phyloP scores from a whole-genome alignment of 1,140 invertebrate genomes.

The Amphibalanus amphitrite region DNA sequence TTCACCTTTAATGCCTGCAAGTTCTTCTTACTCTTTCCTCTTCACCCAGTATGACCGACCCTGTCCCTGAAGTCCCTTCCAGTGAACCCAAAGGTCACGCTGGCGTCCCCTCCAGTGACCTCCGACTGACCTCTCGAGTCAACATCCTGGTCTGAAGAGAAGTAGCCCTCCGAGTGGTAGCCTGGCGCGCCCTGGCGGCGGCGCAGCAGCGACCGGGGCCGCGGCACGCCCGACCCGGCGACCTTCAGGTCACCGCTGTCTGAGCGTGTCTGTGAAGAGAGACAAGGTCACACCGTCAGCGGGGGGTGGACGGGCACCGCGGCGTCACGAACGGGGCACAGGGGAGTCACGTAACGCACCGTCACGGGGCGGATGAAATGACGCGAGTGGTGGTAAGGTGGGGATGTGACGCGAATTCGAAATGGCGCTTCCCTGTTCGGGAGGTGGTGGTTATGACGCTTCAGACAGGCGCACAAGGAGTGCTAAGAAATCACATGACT shows the following conservation, averaged over 20 bases:
- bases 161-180: slow-evolving; percentile 48
- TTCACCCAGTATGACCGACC: too few species aligned
- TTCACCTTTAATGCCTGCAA: too few species aligned
- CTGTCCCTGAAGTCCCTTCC: too few species aligned
- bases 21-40: too few species aligned
- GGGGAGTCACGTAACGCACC: neutral
- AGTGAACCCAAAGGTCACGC: too few species aligned
- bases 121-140: slow-evolving; percentile 17
- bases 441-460: too few species aligned
- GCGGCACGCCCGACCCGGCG: slow-evolving; percentile 17
- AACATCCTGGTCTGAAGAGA: slow-evolving; percentile 45
- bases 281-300: neutral
- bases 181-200: slow-evolving; percentile 31
- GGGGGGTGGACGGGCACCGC: neutral
- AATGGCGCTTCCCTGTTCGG: too few species aligned
- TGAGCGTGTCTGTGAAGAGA: neutral
- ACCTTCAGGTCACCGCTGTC: neutral
- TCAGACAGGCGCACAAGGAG: too few species aligned
- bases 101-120: too few species aligned
- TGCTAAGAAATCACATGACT: too few species aligned
- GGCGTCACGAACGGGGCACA: neutral
- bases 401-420: too few species aligned
- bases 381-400: too few species aligned
- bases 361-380: neutral
- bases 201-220: slow-evolving; percentile 24